Conservation (phyloP, 2,888 invertebrate species). For the Campoletis raptor region DNA sequence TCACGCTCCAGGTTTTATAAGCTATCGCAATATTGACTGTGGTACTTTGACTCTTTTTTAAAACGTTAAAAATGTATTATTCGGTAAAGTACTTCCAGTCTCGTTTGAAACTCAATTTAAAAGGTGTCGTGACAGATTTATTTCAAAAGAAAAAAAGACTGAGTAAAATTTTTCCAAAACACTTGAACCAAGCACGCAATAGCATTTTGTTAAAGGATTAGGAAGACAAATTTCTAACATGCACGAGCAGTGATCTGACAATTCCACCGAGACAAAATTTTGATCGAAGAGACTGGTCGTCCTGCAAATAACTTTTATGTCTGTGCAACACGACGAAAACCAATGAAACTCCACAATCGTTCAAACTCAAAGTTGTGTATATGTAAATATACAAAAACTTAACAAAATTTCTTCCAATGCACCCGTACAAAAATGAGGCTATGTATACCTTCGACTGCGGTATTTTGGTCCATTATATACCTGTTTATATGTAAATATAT, state of each 20-base stretch:
- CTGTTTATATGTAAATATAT: constrained; percentile 4
- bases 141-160: not conserved
- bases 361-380: constrained; percentile 17
- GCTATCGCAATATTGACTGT: not conserved
- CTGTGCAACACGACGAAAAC: not conserved
- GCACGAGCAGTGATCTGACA: not conserved
- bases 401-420: constrained; percentile 22
- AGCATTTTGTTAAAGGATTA: not conserved
- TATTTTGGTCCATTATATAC: constrained; percentile 37
- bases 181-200: not conserved
- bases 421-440: constrained; percentile 11
- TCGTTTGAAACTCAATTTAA: not conserved
- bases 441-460: constrained; percentile 8
- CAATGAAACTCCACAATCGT: constrained; percentile 10
- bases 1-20: constrained; percentile 21
- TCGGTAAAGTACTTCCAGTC: not conserved
- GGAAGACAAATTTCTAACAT: not conserved
- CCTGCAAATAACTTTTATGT: not conserved
- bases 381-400: constrained; percentile 25
- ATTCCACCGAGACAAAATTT: constrained; percentile 9
- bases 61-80: constrained; percentile 33
- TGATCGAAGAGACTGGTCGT: not conserved
- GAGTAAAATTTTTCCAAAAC: too few relatives aligned
- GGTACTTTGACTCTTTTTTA: not conserved
- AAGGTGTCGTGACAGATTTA: not conserved